Conservation (phyloP, 2,113 vertebrate genomes). For the Otolemur garnettii region DNA sequence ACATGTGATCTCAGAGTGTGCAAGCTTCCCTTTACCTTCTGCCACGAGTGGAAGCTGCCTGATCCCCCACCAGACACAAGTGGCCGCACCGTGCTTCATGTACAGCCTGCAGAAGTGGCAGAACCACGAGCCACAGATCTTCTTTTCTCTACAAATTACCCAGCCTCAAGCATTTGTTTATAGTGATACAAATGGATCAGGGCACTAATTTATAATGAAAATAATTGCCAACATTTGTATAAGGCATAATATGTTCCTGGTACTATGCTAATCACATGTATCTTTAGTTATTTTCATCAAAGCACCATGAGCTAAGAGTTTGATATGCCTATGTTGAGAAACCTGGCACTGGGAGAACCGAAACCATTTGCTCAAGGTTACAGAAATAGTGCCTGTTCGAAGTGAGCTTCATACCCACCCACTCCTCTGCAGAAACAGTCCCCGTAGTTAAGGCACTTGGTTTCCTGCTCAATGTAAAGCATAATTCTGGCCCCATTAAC, state of each 20-base stretch:
- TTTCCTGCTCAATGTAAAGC: too few relatives aligned
- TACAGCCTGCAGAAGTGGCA: background rate
- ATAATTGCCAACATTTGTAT: background rate
- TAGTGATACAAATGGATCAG: background rate
- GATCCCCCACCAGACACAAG: background rate
- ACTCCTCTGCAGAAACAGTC: background rate
- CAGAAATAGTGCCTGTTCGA: background rate
- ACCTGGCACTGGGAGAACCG: background rate
- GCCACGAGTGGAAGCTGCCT: background rate
- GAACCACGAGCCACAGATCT: background rate
- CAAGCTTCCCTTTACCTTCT: background rate
- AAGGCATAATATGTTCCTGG: background rate
- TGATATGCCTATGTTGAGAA: background rate
- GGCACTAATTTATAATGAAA: background rate
- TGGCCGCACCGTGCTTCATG: background rate
- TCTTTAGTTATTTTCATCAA: background rate
- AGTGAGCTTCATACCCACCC: too few relatives aligned
- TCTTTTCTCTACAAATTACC: background rate
- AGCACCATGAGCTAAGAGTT: fast-evolving
- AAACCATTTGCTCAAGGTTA: background rate
- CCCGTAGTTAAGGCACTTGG: background rate
- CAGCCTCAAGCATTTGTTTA: background rate
- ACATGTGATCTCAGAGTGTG: background rate
- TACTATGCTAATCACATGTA: background rate
- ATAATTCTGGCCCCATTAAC: background rate